These are phyloP conservation scores for Eclectus roratus DNA, from an alignment of 2,113 vertebrate genomes.

Conservation along the genomic window DNA sequence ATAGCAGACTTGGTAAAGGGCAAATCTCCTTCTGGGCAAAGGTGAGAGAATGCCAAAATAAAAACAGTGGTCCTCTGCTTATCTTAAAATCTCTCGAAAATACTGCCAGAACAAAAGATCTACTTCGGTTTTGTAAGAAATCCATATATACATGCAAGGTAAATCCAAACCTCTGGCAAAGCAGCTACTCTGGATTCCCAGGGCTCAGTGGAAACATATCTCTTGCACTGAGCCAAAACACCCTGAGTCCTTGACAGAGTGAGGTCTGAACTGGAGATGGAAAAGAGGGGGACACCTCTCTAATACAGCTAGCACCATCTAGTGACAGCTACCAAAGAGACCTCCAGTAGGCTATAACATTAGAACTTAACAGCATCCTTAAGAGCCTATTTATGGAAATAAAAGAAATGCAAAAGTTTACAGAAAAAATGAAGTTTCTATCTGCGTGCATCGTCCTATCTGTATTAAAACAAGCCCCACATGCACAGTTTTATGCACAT, in stretches of 20 bases:
- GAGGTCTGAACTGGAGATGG: accelerated
- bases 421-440: neutral
- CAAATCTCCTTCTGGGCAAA: neutral
- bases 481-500: accelerated
- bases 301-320: conserved; percentile 63
- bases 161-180: neutral
- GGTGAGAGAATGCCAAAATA: neutral
- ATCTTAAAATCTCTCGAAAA: neutral
- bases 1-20: neutral
- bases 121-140: neutral
- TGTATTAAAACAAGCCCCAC: neutral
- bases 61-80: neutral
- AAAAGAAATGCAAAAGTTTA: neutral
- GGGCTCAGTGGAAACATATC: neutral
- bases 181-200: neutral
- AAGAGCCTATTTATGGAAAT: neutral
- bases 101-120: neutral
- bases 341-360: neutral
- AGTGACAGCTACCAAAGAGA: conserved; percentile 52
- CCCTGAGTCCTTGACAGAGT: neutral
- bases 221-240: neutral
- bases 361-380: accelerated
- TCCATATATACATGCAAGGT: neutral
- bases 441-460: neutral
- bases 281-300: neutral